A percentile compares a stretch with the other conserved stretches of the same genome.
Conservation (phyloP, 2,888 invertebrate genomes). For the Phorcus lineatus region DNA sequence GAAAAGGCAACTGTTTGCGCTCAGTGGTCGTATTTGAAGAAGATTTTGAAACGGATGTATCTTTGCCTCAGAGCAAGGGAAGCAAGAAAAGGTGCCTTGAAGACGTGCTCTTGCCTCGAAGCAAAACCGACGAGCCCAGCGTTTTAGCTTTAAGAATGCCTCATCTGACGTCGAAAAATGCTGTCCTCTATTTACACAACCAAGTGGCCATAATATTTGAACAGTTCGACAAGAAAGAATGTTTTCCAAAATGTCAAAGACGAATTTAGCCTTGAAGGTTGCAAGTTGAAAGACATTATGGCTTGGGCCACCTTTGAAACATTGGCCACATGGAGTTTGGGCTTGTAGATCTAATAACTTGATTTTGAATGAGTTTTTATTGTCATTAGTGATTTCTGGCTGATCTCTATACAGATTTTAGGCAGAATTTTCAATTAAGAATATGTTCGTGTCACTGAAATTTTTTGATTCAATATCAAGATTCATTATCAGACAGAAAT, state of each 20-base stretch:
- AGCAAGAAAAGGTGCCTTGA: neutral
- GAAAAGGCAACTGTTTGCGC: constrained; percentile 3
- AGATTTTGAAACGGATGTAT: neutral
- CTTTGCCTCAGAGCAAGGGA: neutral
- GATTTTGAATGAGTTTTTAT: no score
- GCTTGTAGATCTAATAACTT: no score
- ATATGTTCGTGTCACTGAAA: no score
- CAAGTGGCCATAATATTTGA: constrained; percentile 7
- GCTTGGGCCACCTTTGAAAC: neutral
- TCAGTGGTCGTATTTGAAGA: neutral
- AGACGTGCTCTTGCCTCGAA: neutral
- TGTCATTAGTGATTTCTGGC: no score
- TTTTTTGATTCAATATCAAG: no score
- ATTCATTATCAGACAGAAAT: no score
- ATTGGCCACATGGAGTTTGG: neutral
- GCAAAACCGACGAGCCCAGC: neutral
- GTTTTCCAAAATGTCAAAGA: constrained; percentile 15
- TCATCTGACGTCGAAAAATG: neutral
- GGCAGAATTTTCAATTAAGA: no score
- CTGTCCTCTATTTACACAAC: neutral
- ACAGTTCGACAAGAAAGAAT: constrained; percentile 5
- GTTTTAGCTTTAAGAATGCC: neutral
- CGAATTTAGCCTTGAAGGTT: neutral
- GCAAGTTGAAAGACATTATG: neutral
- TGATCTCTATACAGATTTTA: no score